Base-by-base conservation (phyloP, 2,888 invertebrate species). In the Monopis laevigella region DNA sequence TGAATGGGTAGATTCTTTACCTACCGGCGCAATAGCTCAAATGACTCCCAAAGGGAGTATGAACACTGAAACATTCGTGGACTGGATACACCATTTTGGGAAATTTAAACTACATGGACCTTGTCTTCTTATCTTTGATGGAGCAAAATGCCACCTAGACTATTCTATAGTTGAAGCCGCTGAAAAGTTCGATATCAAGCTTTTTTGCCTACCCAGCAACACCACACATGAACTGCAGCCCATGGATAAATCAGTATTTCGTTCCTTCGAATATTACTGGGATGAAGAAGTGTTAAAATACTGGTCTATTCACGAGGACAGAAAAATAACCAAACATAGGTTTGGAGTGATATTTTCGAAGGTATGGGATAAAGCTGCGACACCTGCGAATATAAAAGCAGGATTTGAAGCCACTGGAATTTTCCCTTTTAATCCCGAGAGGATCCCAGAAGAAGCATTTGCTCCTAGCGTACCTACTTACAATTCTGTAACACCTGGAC, bases 201-300 rank as follows among this genome's bases (percentile, higher is more conserved):
- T 61, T 34, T 59, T 52, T 40, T 63, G 64, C 46, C 45, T 67
- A 27, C 62, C 59, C 10, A 55, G 55, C 11, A 29, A 29, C n/a
- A 11, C 29, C n/a, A 29, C 29, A 7, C 29, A 29, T 12, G 7
- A 7, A 5, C 8, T 21, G 8, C 24, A 21, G 29, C 29, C 29
- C 12, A 29, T 29, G 29, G 29, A 21, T 21, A 8, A 7, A 5
- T 5, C 24, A 7, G 8, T 21, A 7, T 21, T 21, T 8, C 5
- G 12, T 5, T 7, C 7, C 12, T 29, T 29, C 6, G n/a, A 29
- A 29, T 43, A 52, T 42, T 51, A 55, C 45, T 65, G 63, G 59
- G 58, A 63, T 45, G 48, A 55, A 35, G 54, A 61, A 49, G 50
- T 59, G 7, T 36, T 59, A 8, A 44, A 39, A 34, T 59, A 53